A percentile compares a stretch with the other conserved stretches of the same genome.
These are phyloP conservation scores for Crioceris asparagi DNA, from an alignment of 2,888 invertebrate species.

Conservation along the genomic window DNA sequence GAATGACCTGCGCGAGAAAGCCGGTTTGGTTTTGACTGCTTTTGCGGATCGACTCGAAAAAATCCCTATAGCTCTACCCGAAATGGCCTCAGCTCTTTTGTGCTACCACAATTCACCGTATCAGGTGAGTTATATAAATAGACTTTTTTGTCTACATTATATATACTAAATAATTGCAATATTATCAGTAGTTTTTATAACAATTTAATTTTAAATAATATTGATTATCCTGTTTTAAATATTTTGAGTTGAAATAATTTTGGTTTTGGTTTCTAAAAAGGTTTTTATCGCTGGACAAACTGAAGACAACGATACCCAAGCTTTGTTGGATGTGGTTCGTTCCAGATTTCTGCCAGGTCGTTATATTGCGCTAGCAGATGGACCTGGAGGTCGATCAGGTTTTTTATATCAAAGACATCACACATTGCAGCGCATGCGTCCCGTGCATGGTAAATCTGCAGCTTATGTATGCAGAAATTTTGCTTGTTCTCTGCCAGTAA, in stretches of 20 bases:
- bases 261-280: slow-evolving; percentile 37
- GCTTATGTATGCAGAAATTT: slow-evolving; percentile 72
- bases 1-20: slow-evolving; percentile 44
- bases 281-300: slow-evolving; percentile 56
- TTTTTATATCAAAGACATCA: slow-evolving; percentile 31
- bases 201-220: too few species aligned
- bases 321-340: slow-evolving; percentile 54
- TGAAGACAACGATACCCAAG: slow-evolving; percentile 54
- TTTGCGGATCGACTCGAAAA: slow-evolving; percentile 52
- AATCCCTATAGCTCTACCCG: slow-evolving; percentile 60
- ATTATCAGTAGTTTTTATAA: too few species aligned
- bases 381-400: slow-evolving; percentile 37
- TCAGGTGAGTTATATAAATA: slow-evolving; percentile 48
- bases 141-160: too few species aligned
- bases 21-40: slow-evolving; percentile 47
- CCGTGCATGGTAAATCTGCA: slow-evolving; percentile 51
- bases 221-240: too few species aligned
- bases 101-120: slow-evolving; percentile 57
- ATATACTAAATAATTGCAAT: too few species aligned
- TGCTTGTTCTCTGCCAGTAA: slow-evolving; percentile 58
- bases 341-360: slow-evolving; percentile 56
- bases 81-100: slow-evolving; percentile 65
- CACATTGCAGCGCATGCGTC: slow-evolving; percentile 37
- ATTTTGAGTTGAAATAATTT: too few species aligned
- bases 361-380: slow-evolving; percentile 55